Evolutionary conservation across 2,797 vertebrate species (phyloP).

Genomic region (Phataginus tetradactyla): DNA sequence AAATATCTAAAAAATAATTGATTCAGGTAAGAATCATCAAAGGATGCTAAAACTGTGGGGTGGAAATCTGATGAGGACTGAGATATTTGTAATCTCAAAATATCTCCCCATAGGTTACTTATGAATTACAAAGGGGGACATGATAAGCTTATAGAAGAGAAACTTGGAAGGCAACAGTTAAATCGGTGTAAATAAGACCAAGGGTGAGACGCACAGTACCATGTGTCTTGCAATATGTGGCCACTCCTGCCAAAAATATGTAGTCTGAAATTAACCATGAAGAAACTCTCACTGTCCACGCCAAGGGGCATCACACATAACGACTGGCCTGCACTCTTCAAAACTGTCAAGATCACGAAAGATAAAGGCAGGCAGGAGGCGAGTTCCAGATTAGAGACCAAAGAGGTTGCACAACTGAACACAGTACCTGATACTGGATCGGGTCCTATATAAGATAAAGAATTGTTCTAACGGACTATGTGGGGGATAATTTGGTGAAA

Average conservation of each 20-base stretch:
- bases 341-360: background rate
- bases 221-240: background rate
- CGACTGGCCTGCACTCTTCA: background rate
- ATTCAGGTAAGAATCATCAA: slow-evolving; percentile 22
- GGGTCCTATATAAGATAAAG: background rate
- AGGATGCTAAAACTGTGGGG: background rate
- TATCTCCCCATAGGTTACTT: background rate
- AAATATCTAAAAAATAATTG: slow-evolving; percentile 41
- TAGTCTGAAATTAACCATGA: background rate
- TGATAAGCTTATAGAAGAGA: background rate
- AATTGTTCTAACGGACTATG: background rate
- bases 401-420: background rate
- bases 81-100: background rate
- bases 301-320: background rate
- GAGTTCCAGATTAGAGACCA: background rate
- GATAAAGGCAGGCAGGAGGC: background rate
- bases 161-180: background rate
- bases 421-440: background rate
- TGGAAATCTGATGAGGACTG: slow-evolving; percentile 1
- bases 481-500: background rate
- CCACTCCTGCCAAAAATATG: background rate
- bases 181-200: slow-evolving; percentile 19
- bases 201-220: background rate
- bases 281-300: background rate
- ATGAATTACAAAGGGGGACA: slow-evolving; percentile 25